Percentiles rank a stretch among this genome's conserved stretches.
Conservation (phyloP, 2,113 vertebrate species). For the Neogobius melanostomus region DNA sequence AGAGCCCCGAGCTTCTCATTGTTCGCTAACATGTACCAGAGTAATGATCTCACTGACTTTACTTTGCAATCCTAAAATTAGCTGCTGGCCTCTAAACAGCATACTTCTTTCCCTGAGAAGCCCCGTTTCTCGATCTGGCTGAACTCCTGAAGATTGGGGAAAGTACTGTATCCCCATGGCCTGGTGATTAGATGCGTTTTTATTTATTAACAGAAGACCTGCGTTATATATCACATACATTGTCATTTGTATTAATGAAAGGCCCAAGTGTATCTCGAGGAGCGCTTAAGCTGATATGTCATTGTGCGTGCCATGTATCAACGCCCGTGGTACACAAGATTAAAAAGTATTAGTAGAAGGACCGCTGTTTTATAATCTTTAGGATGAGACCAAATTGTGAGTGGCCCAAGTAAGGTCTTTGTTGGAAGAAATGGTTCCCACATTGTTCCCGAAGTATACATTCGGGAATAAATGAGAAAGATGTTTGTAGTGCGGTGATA, state of each 20-base stretch:
- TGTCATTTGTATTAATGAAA: neutral
- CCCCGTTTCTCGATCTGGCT: conserved; percentile 48
- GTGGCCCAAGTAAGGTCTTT: neutral
- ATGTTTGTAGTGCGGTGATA: neutral
- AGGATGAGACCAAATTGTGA: neutral
- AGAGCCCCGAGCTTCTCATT: conserved; percentile 62
- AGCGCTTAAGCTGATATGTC: neutral
- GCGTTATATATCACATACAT: neutral
- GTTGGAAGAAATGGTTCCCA: neutral
- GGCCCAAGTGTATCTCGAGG: neutral
- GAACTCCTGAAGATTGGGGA: conserved; percentile 43
- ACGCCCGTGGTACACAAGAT: neutral
- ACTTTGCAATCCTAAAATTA: conserved; percentile 69
- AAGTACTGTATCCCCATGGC: conserved; percentile 46
- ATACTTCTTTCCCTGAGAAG: conserved; percentile 57
- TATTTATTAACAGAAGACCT: conserved; percentile 44
- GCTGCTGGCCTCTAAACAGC: conserved; percentile 52
- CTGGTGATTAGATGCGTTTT: conserved; percentile 53
- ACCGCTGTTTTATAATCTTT: neutral
- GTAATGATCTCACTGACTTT: conserved; percentile 69
- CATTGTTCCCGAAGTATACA: neutral
- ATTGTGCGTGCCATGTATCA: neutral
- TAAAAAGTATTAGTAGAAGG: neutral
- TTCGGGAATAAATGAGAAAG: neutral
- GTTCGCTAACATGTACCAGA: conserved; percentile 67